Base-by-base conservation (phyloP, 2,888 invertebrate genomes). In the Altica lythri region DNA sequence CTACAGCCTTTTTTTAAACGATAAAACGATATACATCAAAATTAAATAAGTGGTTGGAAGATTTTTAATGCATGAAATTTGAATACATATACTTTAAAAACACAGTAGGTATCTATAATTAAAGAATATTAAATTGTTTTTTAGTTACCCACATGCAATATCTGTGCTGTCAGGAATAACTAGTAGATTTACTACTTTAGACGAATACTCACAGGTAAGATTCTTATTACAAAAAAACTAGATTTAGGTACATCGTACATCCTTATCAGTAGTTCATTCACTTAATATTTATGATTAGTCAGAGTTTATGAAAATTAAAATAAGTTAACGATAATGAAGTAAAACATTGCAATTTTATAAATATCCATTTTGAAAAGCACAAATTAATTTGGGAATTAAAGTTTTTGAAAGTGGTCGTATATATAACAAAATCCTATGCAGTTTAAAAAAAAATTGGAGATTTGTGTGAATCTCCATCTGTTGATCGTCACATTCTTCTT, bases 121-220 rank as follows among this genome's bases (percentile, higher is more conserved):
- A n/a, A n/a, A n/a, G n/a, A n/a, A n/a, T 34, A 14, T 9, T 6
- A 34, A 84, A 42, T 47, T 45, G 13, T 6, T 53, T 55, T 55
- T 18, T 13, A 55, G 55, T 38, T 45, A 35, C 18, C 14, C 55
- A 4, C 79, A 75, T 55, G 65, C 81, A 1, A 78, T 78, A 57
- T 76, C 76, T 10, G 57, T 69, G 18, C 59, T 74, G 19, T 59
- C 54, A 9, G 64, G 60, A 12, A 61, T 74, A 27, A 72, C 71
- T 13, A 67, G 64, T 42, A 59, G 66, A 22, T 53, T 73, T 30
- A 72, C 70, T 4, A 68, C 68, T 2, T 29, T 59, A 38, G 58
- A 45, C 8, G 69, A 73, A 64, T 27, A 68, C 19, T 10, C 54
- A 2, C 57, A 62, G 32, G 74, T 74, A 64, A 60, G 55, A 27